These are phyloP conservation scores for Helleia helle DNA, from an alignment of 2,888 invertebrate genomes.

Conservation along the genomic window DNA sequence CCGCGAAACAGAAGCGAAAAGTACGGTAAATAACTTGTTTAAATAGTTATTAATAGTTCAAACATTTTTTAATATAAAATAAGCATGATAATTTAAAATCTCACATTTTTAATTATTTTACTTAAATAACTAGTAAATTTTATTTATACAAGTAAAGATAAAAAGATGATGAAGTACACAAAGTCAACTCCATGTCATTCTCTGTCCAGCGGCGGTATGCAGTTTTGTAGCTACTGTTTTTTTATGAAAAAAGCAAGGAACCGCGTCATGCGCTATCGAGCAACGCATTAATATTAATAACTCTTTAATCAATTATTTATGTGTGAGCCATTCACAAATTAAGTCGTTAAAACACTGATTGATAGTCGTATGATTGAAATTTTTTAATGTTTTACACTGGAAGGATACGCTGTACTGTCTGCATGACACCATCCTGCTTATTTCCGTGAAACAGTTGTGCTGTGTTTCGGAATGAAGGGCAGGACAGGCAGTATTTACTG, in stretches of 20 bases:
- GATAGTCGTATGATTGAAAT: constrained; percentile 23
- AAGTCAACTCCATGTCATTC: constrained; percentile 46
- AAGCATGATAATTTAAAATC: too few relatives aligned
- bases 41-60: too few relatives aligned
- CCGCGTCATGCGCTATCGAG: constrained; percentile 49
- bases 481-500: too few relatives aligned
- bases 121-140: too few relatives aligned
- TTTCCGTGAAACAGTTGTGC: too few relatives aligned
- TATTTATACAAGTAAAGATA: too few relatives aligned
- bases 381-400: background rate
- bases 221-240: constrained; percentile 58
- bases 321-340: constrained; percentile 47
- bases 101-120: too few relatives aligned
- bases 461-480: too few relatives aligned
- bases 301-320: constrained; percentile 50
- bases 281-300: constrained; percentile 55
- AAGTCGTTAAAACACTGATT: constrained; percentile 44
- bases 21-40: too few relatives aligned
- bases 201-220: constrained; percentile 46
- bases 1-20: too few relatives aligned
- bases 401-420: constrained; percentile 3
- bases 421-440: too few relatives aligned
- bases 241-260: constrained; percentile 47
- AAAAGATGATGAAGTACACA: constrained; percentile 29
- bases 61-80: too few relatives aligned